phyloP scores from a whole-genome alignment of 2,113 vertebrate genomes.

The Pimephales promelas region DNA sequence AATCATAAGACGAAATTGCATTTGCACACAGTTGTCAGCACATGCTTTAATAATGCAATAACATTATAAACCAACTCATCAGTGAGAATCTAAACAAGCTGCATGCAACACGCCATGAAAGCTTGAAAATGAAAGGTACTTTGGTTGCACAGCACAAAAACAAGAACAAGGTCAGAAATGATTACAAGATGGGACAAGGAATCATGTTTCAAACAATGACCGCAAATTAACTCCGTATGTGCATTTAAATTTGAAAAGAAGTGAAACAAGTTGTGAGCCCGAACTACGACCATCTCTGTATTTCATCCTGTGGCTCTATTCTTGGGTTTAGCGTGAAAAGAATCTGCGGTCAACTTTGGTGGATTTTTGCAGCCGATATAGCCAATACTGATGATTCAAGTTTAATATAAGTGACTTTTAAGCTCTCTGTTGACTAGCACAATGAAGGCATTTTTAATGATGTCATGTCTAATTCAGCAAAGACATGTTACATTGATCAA shows the following conservation, averaged over 20 bases:
- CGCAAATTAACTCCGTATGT: neutral
- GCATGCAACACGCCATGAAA: neutral
- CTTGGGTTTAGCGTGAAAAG: neutral
- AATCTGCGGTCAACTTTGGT: neutral
- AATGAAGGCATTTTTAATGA: too few species aligned
- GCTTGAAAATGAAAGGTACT: neutral
- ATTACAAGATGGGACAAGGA: neutral
- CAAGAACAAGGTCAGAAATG: neutral
- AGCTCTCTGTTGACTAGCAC: too few species aligned
- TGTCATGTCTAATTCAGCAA: neutral
- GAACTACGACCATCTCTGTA: neutral
- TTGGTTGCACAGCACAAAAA: neutral
- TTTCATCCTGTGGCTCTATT: neutral
- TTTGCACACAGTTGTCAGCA: neutral
- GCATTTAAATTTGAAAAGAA: neutral
- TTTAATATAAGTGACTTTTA: too few species aligned
- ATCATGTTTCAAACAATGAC: neutral
- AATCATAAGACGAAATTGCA: neutral
- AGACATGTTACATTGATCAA: neutral
- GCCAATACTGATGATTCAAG: too few species aligned
- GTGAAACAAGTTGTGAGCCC: neutral
- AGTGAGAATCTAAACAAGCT: neutral
- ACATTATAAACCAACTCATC: neutral
- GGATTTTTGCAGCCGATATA: too few species aligned
- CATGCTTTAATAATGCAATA: constrained; percentile 15